Conservation (phyloP, 2,888 invertebrate species). For the Lissonota sp. region DNA sequence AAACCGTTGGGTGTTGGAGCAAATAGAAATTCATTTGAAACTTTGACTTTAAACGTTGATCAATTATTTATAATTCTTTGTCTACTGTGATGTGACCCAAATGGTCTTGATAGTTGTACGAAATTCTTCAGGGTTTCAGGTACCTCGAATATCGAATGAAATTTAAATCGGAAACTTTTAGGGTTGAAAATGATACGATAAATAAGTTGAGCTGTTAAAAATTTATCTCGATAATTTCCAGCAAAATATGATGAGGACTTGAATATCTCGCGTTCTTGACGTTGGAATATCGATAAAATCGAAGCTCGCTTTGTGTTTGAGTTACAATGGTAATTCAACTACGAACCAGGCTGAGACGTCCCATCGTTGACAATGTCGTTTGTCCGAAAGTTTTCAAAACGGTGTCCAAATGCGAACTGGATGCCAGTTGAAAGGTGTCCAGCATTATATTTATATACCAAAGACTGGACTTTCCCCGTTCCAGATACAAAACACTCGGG, state of each 20-base stretch:
- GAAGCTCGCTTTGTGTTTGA: not conserved
- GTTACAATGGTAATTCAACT: constrained; percentile 36
- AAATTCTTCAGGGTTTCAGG: too few relatives aligned
- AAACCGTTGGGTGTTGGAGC: constrained; percentile 14
- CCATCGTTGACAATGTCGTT: constrained; percentile 69
- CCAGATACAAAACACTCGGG: constrained; percentile 62
- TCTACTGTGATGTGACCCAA: too few relatives aligned
- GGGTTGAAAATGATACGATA: too few relatives aligned
- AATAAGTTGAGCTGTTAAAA: not conserved
- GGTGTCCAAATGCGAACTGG: constrained; percentile 71
- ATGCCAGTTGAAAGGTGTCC: constrained; percentile 69
- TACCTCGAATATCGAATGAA: too few relatives aligned
- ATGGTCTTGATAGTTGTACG: too few relatives aligned
- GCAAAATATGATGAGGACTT: too few relatives aligned
- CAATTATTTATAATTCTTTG: not conserved
- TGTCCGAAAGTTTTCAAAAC: constrained; percentile 63
- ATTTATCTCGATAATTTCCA: not conserved
- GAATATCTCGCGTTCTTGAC: too few relatives aligned
- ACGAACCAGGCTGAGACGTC: constrained; percentile 73
- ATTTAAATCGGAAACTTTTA: too few relatives aligned
- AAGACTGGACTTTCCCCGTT: constrained; percentile 78
- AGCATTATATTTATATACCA: constrained; percentile 80
- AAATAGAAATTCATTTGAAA: constrained; percentile 17
- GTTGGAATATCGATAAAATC: not conserved
- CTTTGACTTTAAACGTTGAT: not conserved